Conservation (phyloP, 1,140 invertebrate species). For the Bacillus rossius region DNA sequence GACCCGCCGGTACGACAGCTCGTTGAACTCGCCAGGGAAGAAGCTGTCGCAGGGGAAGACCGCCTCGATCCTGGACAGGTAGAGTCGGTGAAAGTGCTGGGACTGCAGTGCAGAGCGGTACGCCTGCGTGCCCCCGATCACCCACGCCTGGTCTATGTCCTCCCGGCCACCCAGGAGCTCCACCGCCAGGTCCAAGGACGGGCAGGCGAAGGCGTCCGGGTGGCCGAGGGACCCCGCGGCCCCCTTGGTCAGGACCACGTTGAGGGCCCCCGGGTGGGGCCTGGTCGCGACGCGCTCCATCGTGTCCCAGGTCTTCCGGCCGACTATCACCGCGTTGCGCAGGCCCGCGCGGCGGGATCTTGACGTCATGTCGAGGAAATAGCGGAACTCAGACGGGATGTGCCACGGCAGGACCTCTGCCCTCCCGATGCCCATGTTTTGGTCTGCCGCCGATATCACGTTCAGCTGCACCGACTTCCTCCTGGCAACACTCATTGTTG, state of each 20-base stretch:
- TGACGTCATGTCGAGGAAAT: slow-evolving; percentile 18
- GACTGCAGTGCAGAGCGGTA: slow-evolving; percentile 7
- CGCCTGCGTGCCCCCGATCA: slow-evolving; percentile 12
- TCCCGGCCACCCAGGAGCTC: neutral
- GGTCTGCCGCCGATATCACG: slow-evolving; percentile 15
- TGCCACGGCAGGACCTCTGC: slow-evolving; percentile 15
- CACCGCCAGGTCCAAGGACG: slow-evolving; percentile 9
- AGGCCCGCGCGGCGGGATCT: slow-evolving; percentile 2
- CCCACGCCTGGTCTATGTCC: slow-evolving; percentile 14
- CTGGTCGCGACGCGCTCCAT: slow-evolving; percentile 13
- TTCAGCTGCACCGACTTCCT: slow-evolving; percentile 5
- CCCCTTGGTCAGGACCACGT: slow-evolving; percentile 13
- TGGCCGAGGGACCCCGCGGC: neutral
- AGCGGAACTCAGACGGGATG: slow-evolving; percentile 18
- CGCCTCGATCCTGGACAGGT: slow-evolving; percentile 8
- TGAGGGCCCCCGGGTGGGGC: slow-evolving; percentile 12
- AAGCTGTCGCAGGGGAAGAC: slow-evolving; percentile 10
- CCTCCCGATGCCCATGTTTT: slow-evolving; percentile 18
- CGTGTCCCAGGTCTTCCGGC: slow-evolving; percentile 18
- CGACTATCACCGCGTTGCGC: slow-evolving; percentile 15
- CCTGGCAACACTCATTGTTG: no score
- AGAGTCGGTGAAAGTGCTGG: slow-evolving; percentile 13
- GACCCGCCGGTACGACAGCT: neutral
- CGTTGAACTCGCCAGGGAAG: slow-evolving; percentile 12
- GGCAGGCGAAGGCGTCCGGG: slow-evolving; percentile 11